These are phyloP conservation scores for Alviniconcha strummeri DNA, from an alignment of 2,888 invertebrate species.

Conservation along the genomic window DNA sequence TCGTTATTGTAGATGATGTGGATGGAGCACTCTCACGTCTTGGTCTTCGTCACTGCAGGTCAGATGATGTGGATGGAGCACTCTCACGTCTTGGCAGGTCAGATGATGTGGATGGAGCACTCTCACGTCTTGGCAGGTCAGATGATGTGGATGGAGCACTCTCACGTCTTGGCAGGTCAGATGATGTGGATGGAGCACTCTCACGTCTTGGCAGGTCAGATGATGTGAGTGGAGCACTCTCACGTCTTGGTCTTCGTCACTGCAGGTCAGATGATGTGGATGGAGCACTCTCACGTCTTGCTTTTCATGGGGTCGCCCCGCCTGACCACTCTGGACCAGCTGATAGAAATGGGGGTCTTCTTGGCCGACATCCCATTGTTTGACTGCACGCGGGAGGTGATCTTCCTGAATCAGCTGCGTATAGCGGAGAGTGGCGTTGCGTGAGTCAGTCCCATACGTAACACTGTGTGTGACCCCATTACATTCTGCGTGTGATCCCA, in stretches of 20 bases:
- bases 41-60: too few species aligned
- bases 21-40: not conserved
- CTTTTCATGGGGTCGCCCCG: constrained; percentile 70
- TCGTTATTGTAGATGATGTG: not conserved
- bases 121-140: constrained; percentile 52
- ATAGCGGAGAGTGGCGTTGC: constrained; percentile 70
- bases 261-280: constrained; percentile 67
- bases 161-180: constrained; percentile 59
- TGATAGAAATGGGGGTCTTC: constrained; percentile 66
- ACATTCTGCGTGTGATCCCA: not conserved
- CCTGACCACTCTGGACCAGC: constrained; percentile 64
- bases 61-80: constrained; percentile 14
- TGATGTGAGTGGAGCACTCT: not conserved
- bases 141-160: constrained; percentile 64
- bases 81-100: not conserved
- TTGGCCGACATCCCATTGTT: constrained; percentile 70
- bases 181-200: not conserved
- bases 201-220: not conserved
- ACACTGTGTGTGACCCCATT: too few species aligned
- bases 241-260: too few species aligned
- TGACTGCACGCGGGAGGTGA: constrained; percentile 70
- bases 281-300: constrained; percentile 59
- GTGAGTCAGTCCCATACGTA: constrained; percentile 29
- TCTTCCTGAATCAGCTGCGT: constrained; percentile 70
- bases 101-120: constrained; percentile 4